Evolutionary conservation across 1,140 invertebrate genomes (phyloP).

Genomic region (Papilio glaucus): DNA sequence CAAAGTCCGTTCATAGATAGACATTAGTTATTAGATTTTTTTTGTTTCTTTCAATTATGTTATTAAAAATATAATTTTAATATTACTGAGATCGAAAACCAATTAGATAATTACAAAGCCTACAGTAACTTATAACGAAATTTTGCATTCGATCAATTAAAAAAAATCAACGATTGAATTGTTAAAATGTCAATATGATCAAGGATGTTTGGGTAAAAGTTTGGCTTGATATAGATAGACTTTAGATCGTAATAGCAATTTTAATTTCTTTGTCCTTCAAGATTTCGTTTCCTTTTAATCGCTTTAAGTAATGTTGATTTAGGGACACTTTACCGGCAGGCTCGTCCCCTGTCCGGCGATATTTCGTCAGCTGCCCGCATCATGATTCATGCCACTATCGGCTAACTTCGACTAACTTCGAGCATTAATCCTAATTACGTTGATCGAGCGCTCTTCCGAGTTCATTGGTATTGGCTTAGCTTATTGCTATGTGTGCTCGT

Average conservation of each 20-base stretch:
- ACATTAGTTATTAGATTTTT: too few species aligned
- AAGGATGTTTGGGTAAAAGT: too few species aligned
- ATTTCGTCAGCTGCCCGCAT: conserved; percentile 68
- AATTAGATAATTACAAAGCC: too few species aligned
- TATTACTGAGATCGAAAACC: too few species aligned
- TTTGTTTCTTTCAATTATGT: too few species aligned
- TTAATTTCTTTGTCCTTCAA: neutral
- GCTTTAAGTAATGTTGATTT: conserved; percentile 70
- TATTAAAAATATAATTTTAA: too few species aligned
- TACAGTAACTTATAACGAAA: too few species aligned
- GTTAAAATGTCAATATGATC: too few species aligned
- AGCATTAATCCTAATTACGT: conserved; percentile 60
- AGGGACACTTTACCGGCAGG: conserved; percentile 54
- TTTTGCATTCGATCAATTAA: too few species aligned
- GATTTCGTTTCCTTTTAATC: conserved; percentile 49
- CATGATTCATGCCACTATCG: conserved; percentile 34
- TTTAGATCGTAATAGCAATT: too few species aligned
- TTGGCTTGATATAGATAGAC: neutral
- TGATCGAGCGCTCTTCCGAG: conserved; percentile 47
- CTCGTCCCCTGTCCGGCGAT: conserved; percentile 49
- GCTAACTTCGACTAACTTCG: conserved; percentile 38
- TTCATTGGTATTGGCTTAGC: conserved; percentile 34
- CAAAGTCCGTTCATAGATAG: too few species aligned
- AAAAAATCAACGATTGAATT: too few species aligned
- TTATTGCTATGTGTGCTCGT: neutral